Percentiles rank a stretch among this genome's conserved stretches.
These are phyloP conservation scores for Apodemia duryi DNA, from an alignment of 2,888 invertebrate species.

Conservation along the genomic window DNA sequence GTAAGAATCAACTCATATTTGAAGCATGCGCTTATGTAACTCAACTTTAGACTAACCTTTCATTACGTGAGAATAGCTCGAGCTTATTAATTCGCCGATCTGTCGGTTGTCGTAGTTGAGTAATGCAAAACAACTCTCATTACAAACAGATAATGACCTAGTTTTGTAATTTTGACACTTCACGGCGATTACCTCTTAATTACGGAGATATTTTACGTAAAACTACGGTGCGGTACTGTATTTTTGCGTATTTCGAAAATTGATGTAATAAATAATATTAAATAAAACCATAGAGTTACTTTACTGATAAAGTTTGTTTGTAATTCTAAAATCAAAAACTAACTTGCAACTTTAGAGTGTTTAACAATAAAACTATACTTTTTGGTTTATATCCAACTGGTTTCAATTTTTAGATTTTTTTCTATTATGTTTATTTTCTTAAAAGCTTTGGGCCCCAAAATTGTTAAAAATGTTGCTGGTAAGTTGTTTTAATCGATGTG, in stretches of 20 bases:
- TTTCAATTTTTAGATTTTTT: too few relatives aligned
- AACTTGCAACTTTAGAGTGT: too few relatives aligned
- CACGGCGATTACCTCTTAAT: conserved; percentile 3
- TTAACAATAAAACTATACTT: too few relatives aligned
- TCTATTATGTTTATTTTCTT: too few relatives aligned
- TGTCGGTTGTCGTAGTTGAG: background rate
- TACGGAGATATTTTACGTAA: background rate
- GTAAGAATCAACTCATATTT: conserved; percentile 4
- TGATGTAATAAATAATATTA: background rate
- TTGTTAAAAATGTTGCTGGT: too few relatives aligned
- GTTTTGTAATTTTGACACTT: conserved; percentile 10
- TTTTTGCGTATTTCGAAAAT: background rate
- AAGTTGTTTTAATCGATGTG: too few relatives aligned
- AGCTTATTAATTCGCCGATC: conserved; percentile 1
- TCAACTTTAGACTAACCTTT: background rate
- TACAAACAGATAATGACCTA: conserved; percentile 1
- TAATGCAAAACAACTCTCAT: background rate
- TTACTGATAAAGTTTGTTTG: too few relatives aligned
- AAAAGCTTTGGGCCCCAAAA: too few relatives aligned
- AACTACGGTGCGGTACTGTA: background rate
- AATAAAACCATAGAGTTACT: too few relatives aligned
- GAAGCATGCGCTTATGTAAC: background rate
- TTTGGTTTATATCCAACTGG: too few relatives aligned
- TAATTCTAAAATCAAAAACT: too few relatives aligned
- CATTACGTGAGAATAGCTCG: background rate